Evolutionary conservation across 92 coral and sea anemone genomes (phyloP), one percentile per base, ranked within the genome.

Genomic region (Pocillopora meandrina): DNA sequence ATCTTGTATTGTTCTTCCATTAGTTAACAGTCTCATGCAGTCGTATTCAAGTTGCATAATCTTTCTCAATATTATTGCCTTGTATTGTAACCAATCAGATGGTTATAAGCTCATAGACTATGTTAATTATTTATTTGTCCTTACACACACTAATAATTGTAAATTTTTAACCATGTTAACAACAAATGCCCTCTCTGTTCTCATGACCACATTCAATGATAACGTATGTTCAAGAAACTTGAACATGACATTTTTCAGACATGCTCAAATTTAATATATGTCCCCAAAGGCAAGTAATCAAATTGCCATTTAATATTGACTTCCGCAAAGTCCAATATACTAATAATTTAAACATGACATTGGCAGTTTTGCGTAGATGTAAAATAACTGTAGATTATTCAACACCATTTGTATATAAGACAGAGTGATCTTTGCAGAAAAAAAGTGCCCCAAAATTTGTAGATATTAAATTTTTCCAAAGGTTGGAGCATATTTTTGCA

Each of bases 41-140:
- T 17, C 17, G 15, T 68, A 36, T 10, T 78, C 47, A 47, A 20
- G 33, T 59, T 56, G 82, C 64, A 61, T 12, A 77, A 42, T 35
- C 42, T 65, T 64, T 64, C 5, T 56, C 82, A 42, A 12, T 16
- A 69, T 57, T 56, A 26, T 35, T 58, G 59, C 61, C 12, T 36
- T 13, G 16, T 2, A 18, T n/a, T 31, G 20, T 71, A 77, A 59
- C 85, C 85, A 81, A 81, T 69, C 60, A 57, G 59, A 61, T 81
- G 77, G 36, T 60, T 17, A 10, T 59, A 59, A 68, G 55, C 56
- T 7, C 11, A 10, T 7, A 31, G 36, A 17, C 20, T 18, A 19
- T 23, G n/a, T 68, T 56, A 68, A 82, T 82, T 82, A 82, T 82
- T 82, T 82, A 82, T 82, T 82, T n/a, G 35, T 55, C 42, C 57